Percentiles rank a stretch among this genome's conserved stretches.
phyloP scores from a whole-genome alignment of 2,888 invertebrate species.

The Flexamia atlantica region DNA sequence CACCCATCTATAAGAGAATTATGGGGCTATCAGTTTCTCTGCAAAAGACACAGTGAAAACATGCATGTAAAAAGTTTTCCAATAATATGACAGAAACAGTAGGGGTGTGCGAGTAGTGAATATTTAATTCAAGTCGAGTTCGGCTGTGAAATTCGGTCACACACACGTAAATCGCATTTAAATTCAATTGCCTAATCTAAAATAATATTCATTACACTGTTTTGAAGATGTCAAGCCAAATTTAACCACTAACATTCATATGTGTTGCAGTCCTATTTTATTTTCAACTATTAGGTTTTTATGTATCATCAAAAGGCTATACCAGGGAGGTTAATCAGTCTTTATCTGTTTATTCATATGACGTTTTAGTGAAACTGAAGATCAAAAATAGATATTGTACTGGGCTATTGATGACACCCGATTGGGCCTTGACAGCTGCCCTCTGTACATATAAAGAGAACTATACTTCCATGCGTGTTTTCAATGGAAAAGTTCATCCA shows the following conservation, averaged over 20 bases:
- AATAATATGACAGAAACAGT: too few relatives aligned
- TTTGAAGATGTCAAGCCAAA: conserved; percentile 14
- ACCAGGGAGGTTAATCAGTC: neutral
- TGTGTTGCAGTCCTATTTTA: neutral
- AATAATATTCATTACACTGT: neutral
- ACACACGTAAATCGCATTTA: too few relatives aligned
- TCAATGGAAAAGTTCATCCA: neutral
- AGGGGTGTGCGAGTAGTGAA: too few relatives aligned
- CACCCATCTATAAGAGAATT: too few relatives aligned
- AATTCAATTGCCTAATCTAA: too few relatives aligned
- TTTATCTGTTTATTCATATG: conserved; percentile 8
- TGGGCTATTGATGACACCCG: conserved; percentile 13
- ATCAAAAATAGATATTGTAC: conserved; percentile 24
- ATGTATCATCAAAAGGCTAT: neutral
- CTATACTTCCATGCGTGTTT: neutral
- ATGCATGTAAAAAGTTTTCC: too few relatives aligned
- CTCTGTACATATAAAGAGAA: conserved; percentile 14
- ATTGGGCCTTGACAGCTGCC: conserved; percentile 15
- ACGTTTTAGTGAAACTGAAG: conserved; percentile 5
- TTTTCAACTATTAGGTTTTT: neutral
- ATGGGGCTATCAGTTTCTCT: too few relatives aligned
- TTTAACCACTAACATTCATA: neutral
- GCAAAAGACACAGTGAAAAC: too few relatives aligned
- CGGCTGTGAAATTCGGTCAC: too few relatives aligned
- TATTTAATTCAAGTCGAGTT: too few relatives aligned